Conservation (phyloP, 2,113 vertebrate genomes). For the Sceloporus undulatus region DNA sequence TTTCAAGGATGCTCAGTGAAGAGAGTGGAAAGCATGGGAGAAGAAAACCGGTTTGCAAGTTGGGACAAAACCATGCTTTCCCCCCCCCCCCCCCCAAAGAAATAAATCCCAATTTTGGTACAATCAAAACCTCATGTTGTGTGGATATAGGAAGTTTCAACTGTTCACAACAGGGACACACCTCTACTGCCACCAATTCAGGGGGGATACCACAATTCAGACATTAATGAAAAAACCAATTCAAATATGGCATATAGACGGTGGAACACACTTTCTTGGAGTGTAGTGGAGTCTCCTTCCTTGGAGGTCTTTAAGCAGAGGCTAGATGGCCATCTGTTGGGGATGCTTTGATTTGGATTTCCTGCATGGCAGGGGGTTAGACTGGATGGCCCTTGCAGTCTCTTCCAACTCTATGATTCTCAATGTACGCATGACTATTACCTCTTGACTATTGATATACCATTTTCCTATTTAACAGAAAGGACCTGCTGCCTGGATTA, state of each 20-base stretch:
- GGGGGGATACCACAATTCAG: not conserved
- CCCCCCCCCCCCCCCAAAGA: no score
- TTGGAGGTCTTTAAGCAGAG: no score
- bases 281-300: no score
- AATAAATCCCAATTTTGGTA: not conserved
- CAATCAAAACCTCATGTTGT: not conserved
- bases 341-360: no score
- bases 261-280: no score
- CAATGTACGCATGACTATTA: not conserved
- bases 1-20: not conserved
- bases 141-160: not conserved
- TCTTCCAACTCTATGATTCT: not conserved
- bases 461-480: not conserved
- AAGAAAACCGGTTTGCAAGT: accelerated
- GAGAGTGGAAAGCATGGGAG: not conserved
- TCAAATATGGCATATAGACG: not conserved
- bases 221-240: not conserved
- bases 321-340: no score
- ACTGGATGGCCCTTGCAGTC: no score
- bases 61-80: not conserved
- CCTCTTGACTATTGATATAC: not conserved
- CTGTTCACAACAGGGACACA: not conserved
- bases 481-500: not conserved
- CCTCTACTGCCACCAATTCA: not conserved
- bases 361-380: no score